Evolutionary conservation across 1,140 invertebrate genomes (phyloP).

Genomic region (Eurytemora carolleeae): DNA sequence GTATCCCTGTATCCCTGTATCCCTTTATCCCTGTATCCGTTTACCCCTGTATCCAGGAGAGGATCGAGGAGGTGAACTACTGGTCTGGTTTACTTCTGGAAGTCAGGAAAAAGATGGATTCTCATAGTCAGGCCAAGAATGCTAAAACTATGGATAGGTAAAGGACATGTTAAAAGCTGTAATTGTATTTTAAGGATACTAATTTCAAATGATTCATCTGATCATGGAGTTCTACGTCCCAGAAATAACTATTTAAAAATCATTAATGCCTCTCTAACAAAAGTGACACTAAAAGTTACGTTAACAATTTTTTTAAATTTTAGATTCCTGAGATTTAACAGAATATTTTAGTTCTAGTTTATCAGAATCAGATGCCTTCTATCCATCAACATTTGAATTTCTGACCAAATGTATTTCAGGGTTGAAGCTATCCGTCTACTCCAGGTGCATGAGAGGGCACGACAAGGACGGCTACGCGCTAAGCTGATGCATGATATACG

Average conservation of each 20-base stretch:
- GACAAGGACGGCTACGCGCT: constrained; percentile 54
- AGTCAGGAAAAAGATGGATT: neutral
- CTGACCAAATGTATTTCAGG: constrained; percentile 34
- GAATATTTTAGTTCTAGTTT: neutral
- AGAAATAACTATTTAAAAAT: constrained; percentile 24
- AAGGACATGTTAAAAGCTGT: too few relatives aligned
- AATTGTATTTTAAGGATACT: too few relatives aligned
- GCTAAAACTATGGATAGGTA: constrained; percentile 17
- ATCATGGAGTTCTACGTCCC: too few relatives aligned
- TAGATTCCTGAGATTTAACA: too few relatives aligned
- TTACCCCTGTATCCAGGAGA: neutral
- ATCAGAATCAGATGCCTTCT: neutral
- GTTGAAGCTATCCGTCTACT: constrained; percentile 63
- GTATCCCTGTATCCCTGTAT: too few relatives aligned
- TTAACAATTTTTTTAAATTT: too few relatives aligned
- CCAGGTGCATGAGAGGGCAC: constrained; percentile 69
- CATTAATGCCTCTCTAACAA: neutral
- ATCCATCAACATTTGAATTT: neutral
- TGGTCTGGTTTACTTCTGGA: neutral
- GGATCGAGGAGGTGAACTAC: neutral
- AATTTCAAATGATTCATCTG: too few relatives aligned
- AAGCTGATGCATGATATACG: constrained; percentile 78
- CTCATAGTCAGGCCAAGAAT: neutral
- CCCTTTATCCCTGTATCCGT: constrained; percentile 7
- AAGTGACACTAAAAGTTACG: neutral